phyloP scores from a whole-genome alignment of 2,113 vertebrate species.

The Tragulus kanchil region DNA sequence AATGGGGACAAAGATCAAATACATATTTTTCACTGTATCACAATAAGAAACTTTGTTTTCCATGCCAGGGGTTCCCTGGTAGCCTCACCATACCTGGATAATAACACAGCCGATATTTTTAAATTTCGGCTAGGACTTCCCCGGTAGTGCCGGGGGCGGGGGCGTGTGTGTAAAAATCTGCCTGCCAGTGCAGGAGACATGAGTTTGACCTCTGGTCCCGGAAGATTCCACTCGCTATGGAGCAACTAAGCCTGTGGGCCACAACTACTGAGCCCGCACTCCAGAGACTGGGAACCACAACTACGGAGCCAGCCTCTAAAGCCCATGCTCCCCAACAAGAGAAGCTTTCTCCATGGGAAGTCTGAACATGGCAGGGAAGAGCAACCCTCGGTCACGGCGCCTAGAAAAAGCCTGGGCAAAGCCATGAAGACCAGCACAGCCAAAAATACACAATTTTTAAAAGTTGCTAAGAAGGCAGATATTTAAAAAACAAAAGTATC shows the following conservation, averaged over 20 bases:
- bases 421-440: background rate
- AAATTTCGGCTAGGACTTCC: background rate
- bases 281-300: too few species aligned
- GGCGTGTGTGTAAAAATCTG: background rate
- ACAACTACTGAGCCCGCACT: background rate
- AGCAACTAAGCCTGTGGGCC: background rate
- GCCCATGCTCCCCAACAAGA: fast-evolving
- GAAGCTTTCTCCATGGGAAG: background rate
- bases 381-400: background rate
- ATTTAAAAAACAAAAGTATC: background rate
- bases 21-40: background rate
- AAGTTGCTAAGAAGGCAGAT: background rate
- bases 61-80: background rate
- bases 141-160: background rate
- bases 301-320: too few species aligned
- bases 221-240: background rate
- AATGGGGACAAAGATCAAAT: background rate
- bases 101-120: background rate
- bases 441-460: background rate
- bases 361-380: fast-evolving
- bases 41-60: background rate
- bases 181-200: background rate
- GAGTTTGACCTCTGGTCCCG: background rate
- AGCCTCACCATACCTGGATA: background rate
- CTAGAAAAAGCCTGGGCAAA: background rate